Percentiles rank a stretch among this genome's conserved stretches.
Conservation (phyloP, 2,113 vertebrate genomes). For the Pimephales promelas region DNA sequence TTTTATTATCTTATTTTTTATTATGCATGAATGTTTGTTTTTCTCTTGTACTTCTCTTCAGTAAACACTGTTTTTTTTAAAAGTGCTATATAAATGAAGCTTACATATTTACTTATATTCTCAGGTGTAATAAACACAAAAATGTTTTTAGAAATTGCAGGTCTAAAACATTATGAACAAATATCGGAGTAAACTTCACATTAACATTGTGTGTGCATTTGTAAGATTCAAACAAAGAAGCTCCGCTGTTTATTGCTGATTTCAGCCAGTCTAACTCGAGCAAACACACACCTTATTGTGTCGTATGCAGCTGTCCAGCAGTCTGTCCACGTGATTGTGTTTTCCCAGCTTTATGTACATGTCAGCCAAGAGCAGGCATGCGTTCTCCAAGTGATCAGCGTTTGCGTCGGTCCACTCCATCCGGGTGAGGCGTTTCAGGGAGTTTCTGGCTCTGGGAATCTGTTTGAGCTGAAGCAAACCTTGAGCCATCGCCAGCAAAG, state of each 20-base stretch:
- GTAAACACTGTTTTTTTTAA: too few species aligned
- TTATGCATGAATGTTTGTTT: too few species aligned
- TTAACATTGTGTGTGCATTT: background rate
- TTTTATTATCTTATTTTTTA: too few species aligned
- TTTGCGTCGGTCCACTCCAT: conserved; percentile 60
- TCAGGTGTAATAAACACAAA: too few species aligned
- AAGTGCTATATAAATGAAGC: too few species aligned
- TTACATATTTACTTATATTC: too few species aligned
- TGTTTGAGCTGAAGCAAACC: conserved; percentile 68
- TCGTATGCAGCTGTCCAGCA: conserved; percentile 70
- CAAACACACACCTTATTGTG: conserved; percentile 73
- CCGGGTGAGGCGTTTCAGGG: conserved; percentile 71
- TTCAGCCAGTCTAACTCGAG: background rate
- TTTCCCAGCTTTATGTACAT: conserved; percentile 76
- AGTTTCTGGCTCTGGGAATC: conserved; percentile 69
- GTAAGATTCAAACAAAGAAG: background rate
- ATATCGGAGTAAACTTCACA: background rate
- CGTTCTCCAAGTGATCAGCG: conserved; percentile 68
- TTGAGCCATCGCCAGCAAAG: conserved; percentile 67
- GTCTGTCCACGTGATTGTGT: conserved; percentile 70
- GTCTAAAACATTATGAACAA: too few species aligned
- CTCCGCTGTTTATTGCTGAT: background rate
- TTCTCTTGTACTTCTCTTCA: too few species aligned
- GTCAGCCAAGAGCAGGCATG: conserved; percentile 76
- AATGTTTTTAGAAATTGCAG: background rate